Base-by-base conservation (phyloP, 2,888 invertebrate genomes). In the Coelinius sp. region DNA sequence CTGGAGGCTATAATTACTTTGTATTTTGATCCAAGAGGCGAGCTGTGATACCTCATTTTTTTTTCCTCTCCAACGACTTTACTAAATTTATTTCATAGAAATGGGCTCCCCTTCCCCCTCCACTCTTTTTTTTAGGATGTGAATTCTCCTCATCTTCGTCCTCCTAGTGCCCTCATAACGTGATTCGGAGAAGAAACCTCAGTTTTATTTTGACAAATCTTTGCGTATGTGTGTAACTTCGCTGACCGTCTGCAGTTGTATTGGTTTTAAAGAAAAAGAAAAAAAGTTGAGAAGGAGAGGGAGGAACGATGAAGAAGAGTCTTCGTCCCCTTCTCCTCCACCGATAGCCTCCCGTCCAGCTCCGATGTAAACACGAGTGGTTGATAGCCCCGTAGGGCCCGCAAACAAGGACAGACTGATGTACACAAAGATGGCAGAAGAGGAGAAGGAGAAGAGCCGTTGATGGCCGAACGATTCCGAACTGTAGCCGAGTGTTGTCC, bases 291-390 rank as follows among this genome's bases (percentile, higher is more conserved):
- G 65, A 27, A 24, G 31, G 49, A 65, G 10, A 17, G 27, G n/a
- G 52, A 20, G 52, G 41, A 44, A 44, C 25, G 14, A 41, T 38
- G 25, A 44, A 46, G 59, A 22, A 44, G 20, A 38, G 20, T 74
- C 52, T 25, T 70, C 63, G 27, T 74, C 71, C 70, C 69, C 56
- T 75, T 46, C 62, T 63, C 27, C 56, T 4, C n/a, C 5, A n/a
- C n/a, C 10, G 41, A 6, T 12, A n/a, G n/a, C 70, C 35, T 49
- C 12, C 24, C 44, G 52, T 24, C 14, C 38, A 25, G 67, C 63
- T 73, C 75, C 79, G 82, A 84, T 85, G 83, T 85, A 84, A 85
- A 85, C 84, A 85, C 85, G 82, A 84, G 83, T 85, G 85, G 84
- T 85, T 83, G 84, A 84, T 86, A 85, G 82, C 81, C 82, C 66